Evolutionary conservation across 2,888 invertebrate species (phyloP).

Genomic region (Xestia sexstrigata): DNA sequence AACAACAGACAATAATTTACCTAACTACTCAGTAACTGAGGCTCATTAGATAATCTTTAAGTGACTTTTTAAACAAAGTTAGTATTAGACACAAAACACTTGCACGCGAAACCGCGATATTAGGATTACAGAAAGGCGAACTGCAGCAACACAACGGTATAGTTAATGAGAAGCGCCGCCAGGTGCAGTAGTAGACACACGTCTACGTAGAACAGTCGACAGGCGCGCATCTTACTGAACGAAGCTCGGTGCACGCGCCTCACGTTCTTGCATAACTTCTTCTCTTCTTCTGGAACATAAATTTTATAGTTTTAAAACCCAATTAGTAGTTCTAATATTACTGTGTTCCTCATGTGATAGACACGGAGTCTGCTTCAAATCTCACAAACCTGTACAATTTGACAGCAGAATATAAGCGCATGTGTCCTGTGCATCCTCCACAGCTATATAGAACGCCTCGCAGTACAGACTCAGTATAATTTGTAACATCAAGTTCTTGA

Average conservation of each 20-base stretch:
- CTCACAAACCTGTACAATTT: slow-evolving; percentile 9
- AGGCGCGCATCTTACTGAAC: slow-evolving; percentile 18
- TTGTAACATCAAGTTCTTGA: slow-evolving; percentile 12
- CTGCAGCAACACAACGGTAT: slow-evolving; percentile 1
- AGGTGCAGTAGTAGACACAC: background rate
- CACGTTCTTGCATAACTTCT: too few relatives aligned
- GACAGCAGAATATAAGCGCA: slow-evolving; percentile 9
- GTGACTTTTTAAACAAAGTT: too few relatives aligned
- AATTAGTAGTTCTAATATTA: too few relatives aligned
- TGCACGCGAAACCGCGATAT: background rate
- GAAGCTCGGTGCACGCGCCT: background rate
- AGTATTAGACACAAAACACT: too few relatives aligned
- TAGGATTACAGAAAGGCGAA: slow-evolving; percentile 4
- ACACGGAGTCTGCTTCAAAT: background rate
- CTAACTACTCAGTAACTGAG: too few relatives aligned
- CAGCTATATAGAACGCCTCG: slow-evolving; percentile 8
- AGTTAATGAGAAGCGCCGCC: too few relatives aligned
- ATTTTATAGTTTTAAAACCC: too few relatives aligned
- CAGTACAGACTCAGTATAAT: background rate
- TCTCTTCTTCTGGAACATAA: too few relatives aligned
- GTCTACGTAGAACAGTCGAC: slow-evolving; percentile 4
- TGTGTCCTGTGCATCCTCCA: slow-evolving; percentile 16
- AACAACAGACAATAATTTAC: too few relatives aligned
- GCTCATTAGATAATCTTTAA: too few relatives aligned
- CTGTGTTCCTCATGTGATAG: too few relatives aligned